Conservation (phyloP, 2,113 vertebrate genomes). For the Dissostichus mawsoni region DNA sequence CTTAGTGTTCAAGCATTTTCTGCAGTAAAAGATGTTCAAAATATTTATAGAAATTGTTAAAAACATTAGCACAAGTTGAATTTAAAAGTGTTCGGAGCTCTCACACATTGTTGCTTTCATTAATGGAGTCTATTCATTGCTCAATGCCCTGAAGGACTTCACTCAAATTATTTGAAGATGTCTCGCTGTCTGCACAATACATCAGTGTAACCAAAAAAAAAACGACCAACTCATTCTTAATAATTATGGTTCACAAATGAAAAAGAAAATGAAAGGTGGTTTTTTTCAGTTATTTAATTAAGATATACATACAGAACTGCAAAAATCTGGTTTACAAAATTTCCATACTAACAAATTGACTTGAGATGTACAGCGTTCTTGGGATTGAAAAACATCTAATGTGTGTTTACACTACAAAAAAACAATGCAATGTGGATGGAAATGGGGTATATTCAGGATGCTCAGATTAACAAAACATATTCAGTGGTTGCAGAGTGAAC, state of each 20-base stretch:
- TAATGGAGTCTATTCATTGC: background rate
- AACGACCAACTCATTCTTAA: too few species aligned
- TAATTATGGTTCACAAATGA: background rate
- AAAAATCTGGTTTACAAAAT: constrained; percentile 88
- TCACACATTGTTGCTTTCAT: background rate
- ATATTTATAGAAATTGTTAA: too few species aligned
- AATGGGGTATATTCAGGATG: constrained; percentile 33
- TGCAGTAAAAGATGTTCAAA: background rate
- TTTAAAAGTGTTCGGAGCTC: background rate
- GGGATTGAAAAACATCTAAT: constrained; percentile 45
- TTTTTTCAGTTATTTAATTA: constrained; percentile 75
- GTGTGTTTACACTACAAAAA: constrained; percentile 55
- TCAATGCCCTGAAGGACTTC: background rate
- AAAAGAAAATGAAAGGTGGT: background rate
- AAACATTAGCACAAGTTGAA: background rate
- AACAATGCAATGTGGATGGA: constrained; percentile 32
- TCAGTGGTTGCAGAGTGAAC: constrained; percentile 35
- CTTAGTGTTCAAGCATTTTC: too few species aligned
- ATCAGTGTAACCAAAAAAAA: too few species aligned
- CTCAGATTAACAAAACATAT: constrained; percentile 28
- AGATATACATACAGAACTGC: constrained; percentile 84
- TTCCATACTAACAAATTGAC: constrained; percentile 76
- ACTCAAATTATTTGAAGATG: background rate
- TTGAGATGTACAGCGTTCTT: constrained; percentile 71
- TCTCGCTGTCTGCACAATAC: background rate